Conservation (phyloP, 2,113 vertebrate species). For the Zosterops borbonicus region DNA sequence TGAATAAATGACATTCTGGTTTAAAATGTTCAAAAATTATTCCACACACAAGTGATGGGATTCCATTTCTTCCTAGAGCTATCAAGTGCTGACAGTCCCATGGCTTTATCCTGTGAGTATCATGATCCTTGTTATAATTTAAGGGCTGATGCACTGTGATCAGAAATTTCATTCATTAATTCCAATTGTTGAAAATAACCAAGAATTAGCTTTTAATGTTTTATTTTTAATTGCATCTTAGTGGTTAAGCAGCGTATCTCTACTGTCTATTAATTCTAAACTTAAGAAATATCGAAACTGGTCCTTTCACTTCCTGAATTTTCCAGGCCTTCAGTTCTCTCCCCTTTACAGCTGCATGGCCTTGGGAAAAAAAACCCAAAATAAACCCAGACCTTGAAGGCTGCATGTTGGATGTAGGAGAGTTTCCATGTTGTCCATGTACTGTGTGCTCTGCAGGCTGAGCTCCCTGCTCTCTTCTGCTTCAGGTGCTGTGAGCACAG, state of each 20-base stretch:
- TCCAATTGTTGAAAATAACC: neutral
- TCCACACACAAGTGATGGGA: neutral
- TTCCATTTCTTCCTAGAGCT: neutral
- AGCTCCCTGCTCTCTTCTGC: neutral
- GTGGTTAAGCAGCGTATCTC: neutral
- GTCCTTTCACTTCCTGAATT: neutral
- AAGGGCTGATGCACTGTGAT: neutral
- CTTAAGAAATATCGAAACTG: neutral
- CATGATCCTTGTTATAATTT: neutral
- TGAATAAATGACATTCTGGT: neutral
- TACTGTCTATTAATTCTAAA: neutral
- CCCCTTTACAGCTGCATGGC: neutral
- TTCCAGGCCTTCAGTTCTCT: neutral
- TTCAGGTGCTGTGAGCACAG: neutral
- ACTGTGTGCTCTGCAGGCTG: neutral
- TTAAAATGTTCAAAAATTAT: neutral
- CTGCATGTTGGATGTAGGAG: neutral
- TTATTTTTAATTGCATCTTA: neutral
- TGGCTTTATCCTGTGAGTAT: neutral
- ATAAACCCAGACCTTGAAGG: neutral
- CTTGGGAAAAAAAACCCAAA: neutral
- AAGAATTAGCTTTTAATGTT: neutral
- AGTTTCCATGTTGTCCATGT: neutral
- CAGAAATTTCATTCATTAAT: neutral
- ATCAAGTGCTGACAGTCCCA: accelerated